Percentiles rank a stretch among this genome's conserved stretches.
Evolutionary conservation across 2,113 vertebrate genomes (phyloP).

Genomic region (Campylorhamphus procurvoides): DNA sequence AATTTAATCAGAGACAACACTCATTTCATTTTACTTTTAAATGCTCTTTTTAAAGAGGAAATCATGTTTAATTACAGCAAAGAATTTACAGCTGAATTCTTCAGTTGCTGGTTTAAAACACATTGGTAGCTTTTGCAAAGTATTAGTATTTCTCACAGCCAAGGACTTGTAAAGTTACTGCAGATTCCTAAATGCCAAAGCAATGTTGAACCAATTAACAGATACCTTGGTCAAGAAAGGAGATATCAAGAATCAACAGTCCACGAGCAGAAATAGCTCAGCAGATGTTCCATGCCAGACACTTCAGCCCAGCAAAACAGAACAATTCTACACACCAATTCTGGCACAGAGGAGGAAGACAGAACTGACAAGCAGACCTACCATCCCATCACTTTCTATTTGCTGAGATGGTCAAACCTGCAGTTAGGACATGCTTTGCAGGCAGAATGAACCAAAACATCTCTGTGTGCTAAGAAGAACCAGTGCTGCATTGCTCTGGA

Average conservation of each 20-base stretch:
- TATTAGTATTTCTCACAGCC: background rate
- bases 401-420: background rate
- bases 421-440: background rate
- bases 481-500: rapidly evolving
- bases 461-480: background rate
- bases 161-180: background rate
- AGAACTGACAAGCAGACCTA: background rate
- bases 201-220: background rate
- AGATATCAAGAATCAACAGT: background rate
- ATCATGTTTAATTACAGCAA: background rate
- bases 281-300: background rate
- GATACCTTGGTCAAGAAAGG: background rate
- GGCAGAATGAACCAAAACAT: background rate
- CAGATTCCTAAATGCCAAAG: background rate
- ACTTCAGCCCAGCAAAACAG: background rate
- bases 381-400: background rate
- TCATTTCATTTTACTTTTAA: background rate
- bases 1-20: background rate
- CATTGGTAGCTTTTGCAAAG: background rate
- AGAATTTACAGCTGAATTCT: background rate
- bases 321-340: background rate
- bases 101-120: background rate
- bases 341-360: background rate
- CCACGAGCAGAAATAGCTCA: background rate
- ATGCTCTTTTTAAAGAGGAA: background rate